Percentiles rank a stretch among this genome's conserved stretches.
phyloP scores from a whole-genome alignment of 1,140 invertebrate genomes.

The Scaptomyza graminum region DNA sequence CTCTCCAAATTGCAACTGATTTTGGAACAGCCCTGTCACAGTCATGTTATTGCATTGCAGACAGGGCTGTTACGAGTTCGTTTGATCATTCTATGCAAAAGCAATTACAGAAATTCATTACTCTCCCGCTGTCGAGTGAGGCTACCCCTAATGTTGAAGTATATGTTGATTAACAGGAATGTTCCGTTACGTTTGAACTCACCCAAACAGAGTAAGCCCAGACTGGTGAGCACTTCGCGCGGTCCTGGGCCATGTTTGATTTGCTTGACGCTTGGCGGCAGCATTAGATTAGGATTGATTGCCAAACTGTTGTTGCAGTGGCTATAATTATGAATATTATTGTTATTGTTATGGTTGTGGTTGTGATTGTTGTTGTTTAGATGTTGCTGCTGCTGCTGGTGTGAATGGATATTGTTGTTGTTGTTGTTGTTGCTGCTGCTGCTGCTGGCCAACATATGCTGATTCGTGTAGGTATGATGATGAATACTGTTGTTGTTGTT shows the following conservation, averaged over 20 bases:
- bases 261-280: slow-evolving; percentile 49
- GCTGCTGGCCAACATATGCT: slow-evolving; percentile 69
- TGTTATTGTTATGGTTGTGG: slow-evolving; percentile 31
- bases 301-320: slow-evolving; percentile 70
- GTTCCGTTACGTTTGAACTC: slow-evolving; percentile 8
- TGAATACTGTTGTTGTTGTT: slow-evolving; percentile 54
- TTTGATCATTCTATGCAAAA: too few species aligned
- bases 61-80: too few species aligned
- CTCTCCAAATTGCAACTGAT: too few species aligned
- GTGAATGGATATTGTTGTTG: slow-evolving; percentile 32
- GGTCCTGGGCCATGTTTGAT: slow-evolving; percentile 75
- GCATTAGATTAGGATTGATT: slow-evolving; percentile 37
- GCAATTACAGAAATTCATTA: too few species aligned
- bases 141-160: too few species aligned
- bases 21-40: too few species aligned
- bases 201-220: slow-evolving; percentile 91
- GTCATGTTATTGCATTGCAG: too few species aligned
- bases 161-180: too few species aligned
- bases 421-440: slow-evolving; percentile 41
- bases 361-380: slow-evolving; percentile 20
- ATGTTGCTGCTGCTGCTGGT: slow-evolving; percentile 12
- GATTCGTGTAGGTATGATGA: slow-evolving; percentile 77
- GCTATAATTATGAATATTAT: slow-evolving; percentile 61
- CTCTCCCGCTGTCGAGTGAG: too few species aligned
- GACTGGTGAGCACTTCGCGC: slow-evolving; percentile 91